These are phyloP conservation scores for Oryzias sinensis DNA, from an alignment of 2,797 vertebrate genomes.

Conservation along the genomic window DNA sequence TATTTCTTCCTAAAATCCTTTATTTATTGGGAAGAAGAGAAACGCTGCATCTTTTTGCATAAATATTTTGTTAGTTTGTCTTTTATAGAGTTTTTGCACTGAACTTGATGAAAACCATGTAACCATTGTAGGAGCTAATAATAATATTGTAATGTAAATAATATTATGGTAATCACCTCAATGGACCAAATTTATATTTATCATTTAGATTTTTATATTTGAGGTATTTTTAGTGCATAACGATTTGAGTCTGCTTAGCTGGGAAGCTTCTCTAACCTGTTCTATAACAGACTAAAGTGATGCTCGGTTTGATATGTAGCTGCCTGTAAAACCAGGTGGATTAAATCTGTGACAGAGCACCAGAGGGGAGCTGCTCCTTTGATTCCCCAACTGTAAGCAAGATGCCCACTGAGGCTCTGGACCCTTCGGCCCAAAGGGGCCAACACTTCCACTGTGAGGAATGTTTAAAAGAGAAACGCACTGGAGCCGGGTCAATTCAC, in stretches of 20 bases:
- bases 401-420: no score
- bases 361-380: no score
- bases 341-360: no score
- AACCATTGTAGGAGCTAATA: slow-evolving; percentile 76
- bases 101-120: slow-evolving; percentile 85
- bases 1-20: slow-evolving; percentile 65
- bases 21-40: slow-evolving; percentile 80
- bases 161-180: slow-evolving; percentile 84
- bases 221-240: slow-evolving; percentile 87
- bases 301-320: slow-evolving; percentile 75
- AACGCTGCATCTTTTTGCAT: slow-evolving; percentile 67
- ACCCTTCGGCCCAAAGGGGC: no score
- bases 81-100: slow-evolving; percentile 80
- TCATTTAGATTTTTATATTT: slow-evolving; percentile 99
- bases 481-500: no score
- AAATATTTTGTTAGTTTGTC: slow-evolving; percentile 77
- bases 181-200: slow-evolving; percentile 99
- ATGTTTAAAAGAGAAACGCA: no score
- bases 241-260: slow-evolving; percentile 80
- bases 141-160: slow-evolving; percentile 91
- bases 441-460: no score
- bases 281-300: slow-evolving; percentile 81
- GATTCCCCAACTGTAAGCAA: no score
- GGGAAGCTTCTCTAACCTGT: slow-evolving; percentile 75
- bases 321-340: slow-evolving; percentile 41